Conservation (phyloP, 2,888 invertebrate species). For the Suillia variegata region DNA sequence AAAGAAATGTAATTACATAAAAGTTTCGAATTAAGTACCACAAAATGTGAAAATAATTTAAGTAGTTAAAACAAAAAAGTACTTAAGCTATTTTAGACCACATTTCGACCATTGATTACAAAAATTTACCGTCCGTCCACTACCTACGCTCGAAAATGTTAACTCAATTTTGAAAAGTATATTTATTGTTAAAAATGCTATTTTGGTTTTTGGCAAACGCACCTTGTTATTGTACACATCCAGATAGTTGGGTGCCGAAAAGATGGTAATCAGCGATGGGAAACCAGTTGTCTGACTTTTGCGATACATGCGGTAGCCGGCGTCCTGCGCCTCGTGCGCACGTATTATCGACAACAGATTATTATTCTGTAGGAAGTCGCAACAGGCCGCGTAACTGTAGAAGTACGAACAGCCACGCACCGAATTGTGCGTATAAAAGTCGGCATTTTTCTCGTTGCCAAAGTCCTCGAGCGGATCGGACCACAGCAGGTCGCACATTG, state of each 20-base stretch:
- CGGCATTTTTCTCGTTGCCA: constrained; percentile 94
- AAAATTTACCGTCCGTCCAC: too few relatives aligned
- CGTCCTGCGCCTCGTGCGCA: constrained; percentile 99
- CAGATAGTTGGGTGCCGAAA: constrained; percentile 99
- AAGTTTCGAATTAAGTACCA: too few relatives aligned
- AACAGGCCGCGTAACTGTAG: constrained; percentile 99
- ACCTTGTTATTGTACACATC: constrained; percentile 99
- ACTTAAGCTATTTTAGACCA: too few relatives aligned
- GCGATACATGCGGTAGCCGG: constrained; percentile 97
- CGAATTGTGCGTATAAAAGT: constrained; percentile 99
- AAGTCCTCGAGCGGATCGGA: constrained; percentile 99
- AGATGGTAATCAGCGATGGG: constrained; percentile 99
- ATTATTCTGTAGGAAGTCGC: constrained; percentile 99
- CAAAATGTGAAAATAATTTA: too few relatives aligned
- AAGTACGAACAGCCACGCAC: constrained; percentile 99
- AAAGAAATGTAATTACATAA: too few relatives aligned
- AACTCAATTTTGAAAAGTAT: too few relatives aligned
- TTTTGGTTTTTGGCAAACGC: too few relatives aligned
- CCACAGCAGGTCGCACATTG: constrained; percentile 99
- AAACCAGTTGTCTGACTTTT: constrained; percentile 99
- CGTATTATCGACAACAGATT: constrained; percentile 99
- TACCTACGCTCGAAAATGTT: too few relatives aligned
- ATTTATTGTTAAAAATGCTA: too few relatives aligned
- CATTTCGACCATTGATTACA: too few relatives aligned
- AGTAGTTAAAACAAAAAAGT: too few relatives aligned